Conservation (phyloP, 2,888 invertebrate species). For the Drosophila paracracens region DNA sequence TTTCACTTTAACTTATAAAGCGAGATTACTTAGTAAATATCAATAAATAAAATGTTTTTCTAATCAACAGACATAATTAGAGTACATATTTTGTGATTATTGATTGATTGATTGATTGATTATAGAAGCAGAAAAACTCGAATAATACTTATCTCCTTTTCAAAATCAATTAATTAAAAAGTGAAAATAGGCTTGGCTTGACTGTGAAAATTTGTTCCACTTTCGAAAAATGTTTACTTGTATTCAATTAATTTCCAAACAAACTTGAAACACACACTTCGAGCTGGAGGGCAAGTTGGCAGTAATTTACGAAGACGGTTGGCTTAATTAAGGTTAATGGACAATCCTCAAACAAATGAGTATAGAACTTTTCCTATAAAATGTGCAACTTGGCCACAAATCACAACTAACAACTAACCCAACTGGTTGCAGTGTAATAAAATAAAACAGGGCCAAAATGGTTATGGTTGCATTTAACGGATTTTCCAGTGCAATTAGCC, state of each 20-base stretch:
- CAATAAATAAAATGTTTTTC: no score
- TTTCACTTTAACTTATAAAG: not conserved
- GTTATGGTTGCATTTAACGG: slow-evolving; percentile 61
- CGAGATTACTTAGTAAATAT: not conserved
- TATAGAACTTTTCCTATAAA: not conserved
- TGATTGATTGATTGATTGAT: no score
- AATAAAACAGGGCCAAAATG: slow-evolving; percentile 34
- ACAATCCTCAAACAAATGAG: not conserved
- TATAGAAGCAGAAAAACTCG: not conserved
- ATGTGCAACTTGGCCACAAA: not conserved
- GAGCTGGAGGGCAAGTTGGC: not conserved
- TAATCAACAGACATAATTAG: not conserved
- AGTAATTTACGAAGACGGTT: not conserved
- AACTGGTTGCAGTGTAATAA: slow-evolving; percentile 32
- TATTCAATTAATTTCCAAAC: not conserved
- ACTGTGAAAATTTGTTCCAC: not conserved
- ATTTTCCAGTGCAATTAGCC: slow-evolving; percentile 73
- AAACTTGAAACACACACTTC: not conserved
- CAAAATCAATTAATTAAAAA: no score
- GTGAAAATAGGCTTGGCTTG: not conserved
- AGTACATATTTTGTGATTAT: not conserved
- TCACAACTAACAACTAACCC: not conserved
- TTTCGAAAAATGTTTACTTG: not conserved
- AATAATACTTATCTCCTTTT: no score
- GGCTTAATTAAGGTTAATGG: not conserved